Evolutionary conservation across 2,888 invertebrate genomes (phyloP).

Genomic region (Dione juno): DNA sequence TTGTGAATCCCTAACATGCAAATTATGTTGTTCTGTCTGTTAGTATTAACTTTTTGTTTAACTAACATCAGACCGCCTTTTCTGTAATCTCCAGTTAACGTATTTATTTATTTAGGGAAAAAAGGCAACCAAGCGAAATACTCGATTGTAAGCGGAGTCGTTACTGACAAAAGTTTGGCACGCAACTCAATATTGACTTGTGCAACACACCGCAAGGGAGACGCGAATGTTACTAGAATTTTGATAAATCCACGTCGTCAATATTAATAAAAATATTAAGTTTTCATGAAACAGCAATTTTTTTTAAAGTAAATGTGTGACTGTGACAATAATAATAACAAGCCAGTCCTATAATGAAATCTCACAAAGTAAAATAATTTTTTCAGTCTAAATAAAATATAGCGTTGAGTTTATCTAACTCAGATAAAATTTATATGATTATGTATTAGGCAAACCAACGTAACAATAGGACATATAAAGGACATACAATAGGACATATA

Average conservation of each 20-base stretch:
- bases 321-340: no score
- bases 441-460: no score
- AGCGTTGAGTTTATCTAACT: no score
- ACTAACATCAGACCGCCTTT: constrained; percentile 32
- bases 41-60: constrained; percentile 38
- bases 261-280: no score
- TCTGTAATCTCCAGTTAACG: constrained; percentile 32
- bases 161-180: constrained; percentile 31
- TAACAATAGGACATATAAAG: no score
- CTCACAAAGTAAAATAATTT: no score
- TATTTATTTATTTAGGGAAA: constrained; percentile 36
- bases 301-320: no score
- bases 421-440: no score
- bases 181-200: constrained; percentile 32
- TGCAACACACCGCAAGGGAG: constrained; percentile 23
- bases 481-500: no score
- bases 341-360: no score
- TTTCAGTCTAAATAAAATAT: no score
- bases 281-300: no score
- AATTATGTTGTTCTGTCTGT: constrained; percentile 36
- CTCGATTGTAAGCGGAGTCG: constrained; percentile 31
- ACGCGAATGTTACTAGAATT: constrained; percentile 19
- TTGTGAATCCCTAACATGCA: constrained; percentile 34
- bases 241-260: not conserved
- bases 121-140: constrained; percentile 37